Percentiles rank a stretch among this genome's conserved stretches.
phyloP scores from a whole-genome alignment of 2,888 invertebrate species.

The Drosophila longiperda region DNA sequence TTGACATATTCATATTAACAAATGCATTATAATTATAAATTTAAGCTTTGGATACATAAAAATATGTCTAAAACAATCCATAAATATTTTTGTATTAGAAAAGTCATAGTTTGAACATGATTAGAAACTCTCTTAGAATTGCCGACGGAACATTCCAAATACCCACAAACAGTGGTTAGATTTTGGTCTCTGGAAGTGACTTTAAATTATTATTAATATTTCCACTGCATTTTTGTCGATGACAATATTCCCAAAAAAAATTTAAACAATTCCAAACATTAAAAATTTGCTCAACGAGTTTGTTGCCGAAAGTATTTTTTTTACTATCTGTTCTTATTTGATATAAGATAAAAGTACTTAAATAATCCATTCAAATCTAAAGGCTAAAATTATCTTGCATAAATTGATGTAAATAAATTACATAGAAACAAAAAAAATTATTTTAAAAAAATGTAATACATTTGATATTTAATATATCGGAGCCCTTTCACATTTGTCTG shows the following conservation, averaged over 20 bases:
- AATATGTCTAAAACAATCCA: no score
- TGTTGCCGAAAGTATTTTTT: no score
- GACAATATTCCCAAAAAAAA: not conserved
- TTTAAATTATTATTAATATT: not conserved
- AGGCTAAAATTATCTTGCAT: no score
- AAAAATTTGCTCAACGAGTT: no score
- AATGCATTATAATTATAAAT: not conserved
- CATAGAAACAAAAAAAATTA: no score
- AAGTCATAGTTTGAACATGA: not conserved
- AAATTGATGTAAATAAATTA: not conserved
- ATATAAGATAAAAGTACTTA: not conserved
- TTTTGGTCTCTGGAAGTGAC: not conserved
- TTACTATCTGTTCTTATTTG: not conserved
- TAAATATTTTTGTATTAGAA: not conserved
- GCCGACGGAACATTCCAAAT: not conserved
- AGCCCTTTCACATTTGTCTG: accelerated
- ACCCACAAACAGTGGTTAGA: no score
- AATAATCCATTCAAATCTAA: not conserved
- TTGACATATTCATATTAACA: not conserved
- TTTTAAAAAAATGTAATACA: not conserved
- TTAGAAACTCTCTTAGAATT: not conserved
- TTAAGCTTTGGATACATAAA: no score
- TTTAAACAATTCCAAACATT: not conserved
- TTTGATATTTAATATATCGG: not conserved
- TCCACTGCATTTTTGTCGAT: not conserved